Conservation (phyloP, 2,888 invertebrate genomes). For the Sylvicola fuscatus region DNA sequence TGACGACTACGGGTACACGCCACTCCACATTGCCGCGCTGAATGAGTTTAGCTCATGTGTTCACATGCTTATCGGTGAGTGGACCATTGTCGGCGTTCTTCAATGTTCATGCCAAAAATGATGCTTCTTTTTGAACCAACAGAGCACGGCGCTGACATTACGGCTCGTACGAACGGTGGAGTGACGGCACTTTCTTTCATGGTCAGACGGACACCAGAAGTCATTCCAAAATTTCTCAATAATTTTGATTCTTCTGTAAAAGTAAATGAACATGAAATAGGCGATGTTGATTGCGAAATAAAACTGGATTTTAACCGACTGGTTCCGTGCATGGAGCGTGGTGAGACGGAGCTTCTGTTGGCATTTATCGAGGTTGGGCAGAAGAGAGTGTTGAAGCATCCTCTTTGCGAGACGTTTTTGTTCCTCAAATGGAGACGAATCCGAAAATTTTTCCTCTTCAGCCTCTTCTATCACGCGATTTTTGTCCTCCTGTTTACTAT, state of each 20-base stretch:
- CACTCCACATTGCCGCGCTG: constrained; percentile 61
- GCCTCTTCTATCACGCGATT: constrained; percentile 52
- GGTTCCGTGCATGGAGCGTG: constrained; percentile 37
- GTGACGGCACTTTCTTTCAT: constrained; percentile 63
- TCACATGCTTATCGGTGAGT: constrained; percentile 38
- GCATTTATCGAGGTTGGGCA: constrained; percentile 63
- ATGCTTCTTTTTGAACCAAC: constrained; percentile 4
- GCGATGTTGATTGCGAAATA: constrained; percentile 69
- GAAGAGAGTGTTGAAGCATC: constrained; percentile 59
- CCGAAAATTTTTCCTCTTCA: constrained; percentile 60
- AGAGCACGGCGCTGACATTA: constrained; percentile 65
- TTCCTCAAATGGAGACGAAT: constrained; percentile 68
- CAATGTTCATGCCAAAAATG: too few relatives aligned
- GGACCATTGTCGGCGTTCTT: too few relatives aligned
- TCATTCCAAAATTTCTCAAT: constrained; percentile 45
- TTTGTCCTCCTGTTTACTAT: constrained; percentile 55
- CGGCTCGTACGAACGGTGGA: constrained; percentile 59
- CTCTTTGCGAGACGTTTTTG: constrained; percentile 65
- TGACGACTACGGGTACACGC: constrained; percentile 67
- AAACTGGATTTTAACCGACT: constrained; percentile 41
- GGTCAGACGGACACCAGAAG: constrained; percentile 64
- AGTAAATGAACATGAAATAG: constrained; percentile 64
- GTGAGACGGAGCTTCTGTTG: constrained; percentile 48
- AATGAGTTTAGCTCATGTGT: constrained; percentile 65
- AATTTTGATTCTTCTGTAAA: constrained; percentile 58